Evolutionary conservation across 2,888 invertebrate genomes (phyloP).

Genomic region (Hirtodrosophila cameraria): DNA sequence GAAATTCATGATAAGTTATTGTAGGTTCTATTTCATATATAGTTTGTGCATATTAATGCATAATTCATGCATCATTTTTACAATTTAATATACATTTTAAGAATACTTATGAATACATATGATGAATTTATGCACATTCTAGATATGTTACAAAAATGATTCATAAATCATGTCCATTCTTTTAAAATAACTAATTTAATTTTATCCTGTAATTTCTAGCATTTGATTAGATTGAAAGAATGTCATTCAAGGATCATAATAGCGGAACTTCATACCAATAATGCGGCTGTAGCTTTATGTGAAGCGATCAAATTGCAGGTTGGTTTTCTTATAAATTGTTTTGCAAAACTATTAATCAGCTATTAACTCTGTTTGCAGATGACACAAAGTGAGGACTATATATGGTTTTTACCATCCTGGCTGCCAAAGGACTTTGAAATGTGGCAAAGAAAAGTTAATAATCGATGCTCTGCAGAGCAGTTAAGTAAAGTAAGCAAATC

Average conservation of each 20-base stretch:
- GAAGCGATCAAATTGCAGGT: conserved; percentile 86
- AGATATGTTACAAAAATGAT: too few relatives aligned
- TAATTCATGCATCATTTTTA: too few relatives aligned
- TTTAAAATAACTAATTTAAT: not conserved
- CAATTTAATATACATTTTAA: too few relatives aligned
- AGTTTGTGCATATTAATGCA: too few relatives aligned
- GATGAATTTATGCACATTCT: too few relatives aligned
- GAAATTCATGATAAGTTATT: too few relatives aligned
- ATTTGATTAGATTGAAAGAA: conserved; percentile 87
- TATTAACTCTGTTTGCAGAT: too few relatives aligned
- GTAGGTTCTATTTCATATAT: too few relatives aligned
- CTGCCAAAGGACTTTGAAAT: conserved; percentile 87
- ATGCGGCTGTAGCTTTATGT: conserved; percentile 91
- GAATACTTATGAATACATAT: too few relatives aligned
- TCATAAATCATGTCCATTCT: too few relatives aligned
- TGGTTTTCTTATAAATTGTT: conserved; percentile 26
- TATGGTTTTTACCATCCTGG: conserved; percentile 94
- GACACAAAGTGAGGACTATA: conserved; percentile 89
- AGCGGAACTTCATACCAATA: conserved; percentile 90
- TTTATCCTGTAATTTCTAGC: conserved; percentile 85
- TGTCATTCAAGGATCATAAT: conserved; percentile 91
- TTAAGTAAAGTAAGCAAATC: conserved; percentile 85
- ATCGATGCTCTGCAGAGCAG: conserved; percentile 86
- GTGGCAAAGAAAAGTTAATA: conserved; percentile 83
- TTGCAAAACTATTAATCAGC: too few relatives aligned